These are phyloP conservation scores for Epinotia ramella DNA, from an alignment of 2,888 invertebrate genomes.

Conservation along the genomic window DNA sequence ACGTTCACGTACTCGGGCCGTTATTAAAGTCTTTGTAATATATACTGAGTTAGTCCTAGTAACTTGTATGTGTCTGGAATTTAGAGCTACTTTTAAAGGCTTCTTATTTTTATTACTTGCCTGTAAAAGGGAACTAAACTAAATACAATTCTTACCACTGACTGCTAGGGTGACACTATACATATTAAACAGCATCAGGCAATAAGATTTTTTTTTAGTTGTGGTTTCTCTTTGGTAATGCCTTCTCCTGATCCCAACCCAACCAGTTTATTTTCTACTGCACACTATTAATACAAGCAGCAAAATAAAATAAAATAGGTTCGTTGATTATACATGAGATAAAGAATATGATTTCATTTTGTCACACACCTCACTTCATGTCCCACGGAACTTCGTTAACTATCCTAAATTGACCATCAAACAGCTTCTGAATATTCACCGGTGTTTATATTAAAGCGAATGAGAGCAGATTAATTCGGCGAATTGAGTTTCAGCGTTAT, in stretches of 20 bases:
- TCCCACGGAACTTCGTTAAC: neutral
- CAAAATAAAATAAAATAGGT: too few relatives aligned
- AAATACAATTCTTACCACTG: neutral
- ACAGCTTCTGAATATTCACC: slow-evolving; percentile 14
- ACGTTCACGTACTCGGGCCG: slow-evolving; percentile 4
- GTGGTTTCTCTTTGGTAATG: too few relatives aligned
- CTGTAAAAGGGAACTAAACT: neutral
- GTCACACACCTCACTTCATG: neutral
- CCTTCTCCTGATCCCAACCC: too few relatives aligned
- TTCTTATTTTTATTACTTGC: neutral
- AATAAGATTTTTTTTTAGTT: too few relatives aligned
- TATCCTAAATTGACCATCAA: slow-evolving; percentile 13
- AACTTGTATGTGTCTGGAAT: neutral
- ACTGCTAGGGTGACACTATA: neutral
- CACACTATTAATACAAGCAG: too few relatives aligned
- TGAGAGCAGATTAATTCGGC: neutral
- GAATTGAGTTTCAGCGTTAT: neutral
- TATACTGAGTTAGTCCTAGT: slow-evolving; percentile 8
- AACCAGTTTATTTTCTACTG: too few relatives aligned
- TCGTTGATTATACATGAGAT: too few relatives aligned
- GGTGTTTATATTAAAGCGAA: neutral
- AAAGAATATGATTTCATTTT: too few relatives aligned
- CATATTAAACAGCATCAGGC: neutral
- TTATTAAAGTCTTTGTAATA: slow-evolving; percentile 29
- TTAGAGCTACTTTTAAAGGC: neutral